phyloP scores from a whole-genome alignment of 2,113 vertebrate genomes.

The Trichomycterus rosablanca region DNA sequence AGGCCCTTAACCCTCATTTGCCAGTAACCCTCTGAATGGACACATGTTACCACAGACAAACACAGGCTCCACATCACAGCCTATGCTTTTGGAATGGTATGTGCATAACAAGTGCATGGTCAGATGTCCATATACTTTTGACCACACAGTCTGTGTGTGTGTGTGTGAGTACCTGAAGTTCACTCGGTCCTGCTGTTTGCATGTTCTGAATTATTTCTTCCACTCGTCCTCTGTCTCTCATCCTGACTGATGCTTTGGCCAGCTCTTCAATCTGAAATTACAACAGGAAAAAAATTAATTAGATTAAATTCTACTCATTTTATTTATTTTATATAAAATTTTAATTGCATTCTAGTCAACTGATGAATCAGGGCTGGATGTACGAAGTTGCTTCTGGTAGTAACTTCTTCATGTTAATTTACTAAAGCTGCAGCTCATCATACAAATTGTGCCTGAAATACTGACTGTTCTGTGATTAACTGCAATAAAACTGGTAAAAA shows the following conservation, averaged over 20 bases:
- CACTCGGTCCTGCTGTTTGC: neutral
- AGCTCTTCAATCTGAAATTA: conserved; percentile 1
- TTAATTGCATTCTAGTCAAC: neutral
- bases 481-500: too few species aligned
- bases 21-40: neutral
- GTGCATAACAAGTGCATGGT: neutral
- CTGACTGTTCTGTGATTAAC: too few species aligned
- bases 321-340: neutral
- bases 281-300: neutral
- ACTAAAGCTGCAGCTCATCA: too few species aligned
- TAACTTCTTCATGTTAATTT: too few species aligned
- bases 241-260: neutral
- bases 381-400: too few species aligned
- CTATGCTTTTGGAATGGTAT: neutral
- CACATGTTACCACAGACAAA: too few species aligned
- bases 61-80: too few species aligned
- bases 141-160: neutral
- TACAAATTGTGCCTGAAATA: too few species aligned
- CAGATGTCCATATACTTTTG: neutral
- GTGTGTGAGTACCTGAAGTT: conserved; percentile 6
- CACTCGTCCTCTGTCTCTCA: conserved; percentile 13
- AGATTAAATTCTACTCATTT: neutral
- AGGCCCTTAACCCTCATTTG: too few species aligned
- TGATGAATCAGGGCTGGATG: too few species aligned
- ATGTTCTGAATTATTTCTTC: conserved; percentile 9